Percentiles rank a stretch among this genome's conserved stretches.
Conservation (phyloP, 2,888 invertebrate genomes). For the Blastobasis lacticolella region DNA sequence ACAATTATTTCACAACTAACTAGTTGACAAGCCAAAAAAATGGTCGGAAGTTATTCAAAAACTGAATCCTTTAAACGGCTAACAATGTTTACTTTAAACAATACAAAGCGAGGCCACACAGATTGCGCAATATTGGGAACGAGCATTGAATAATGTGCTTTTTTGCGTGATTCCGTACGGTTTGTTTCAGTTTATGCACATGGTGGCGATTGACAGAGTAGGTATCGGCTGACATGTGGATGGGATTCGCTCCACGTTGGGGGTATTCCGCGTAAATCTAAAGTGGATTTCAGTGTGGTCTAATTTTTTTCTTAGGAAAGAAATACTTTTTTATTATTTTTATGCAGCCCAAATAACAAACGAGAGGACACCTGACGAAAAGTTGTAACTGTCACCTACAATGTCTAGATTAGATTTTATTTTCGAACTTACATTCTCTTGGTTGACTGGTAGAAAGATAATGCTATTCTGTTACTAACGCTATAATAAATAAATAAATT, state of each 20-base stretch:
- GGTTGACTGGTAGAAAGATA: too few relatives aligned
- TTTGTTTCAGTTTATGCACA: background rate
- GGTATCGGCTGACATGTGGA: background rate
- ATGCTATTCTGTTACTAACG: too few relatives aligned
- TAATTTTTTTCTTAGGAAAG: too few relatives aligned
- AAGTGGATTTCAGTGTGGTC: too few relatives aligned
- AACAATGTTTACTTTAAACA: conserved; percentile 45
- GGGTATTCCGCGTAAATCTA: background rate
- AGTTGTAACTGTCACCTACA: too few relatives aligned
- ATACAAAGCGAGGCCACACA: conserved; percentile 51
- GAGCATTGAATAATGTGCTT: conserved; percentile 17
- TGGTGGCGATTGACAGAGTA: background rate
- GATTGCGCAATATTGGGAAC: conserved; percentile 27
- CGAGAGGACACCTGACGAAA: too few relatives aligned
- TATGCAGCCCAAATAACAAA: too few relatives aligned
- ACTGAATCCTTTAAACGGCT: conserved; percentile 17
- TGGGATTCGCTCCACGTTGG: background rate
- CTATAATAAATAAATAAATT: too few relatives aligned
- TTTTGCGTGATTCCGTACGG: conserved; percentile 10
- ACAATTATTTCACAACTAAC: too few relatives aligned
- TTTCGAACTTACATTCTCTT: too few relatives aligned
- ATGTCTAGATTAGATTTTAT: too few relatives aligned
- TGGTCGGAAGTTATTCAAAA: conserved; percentile 22
- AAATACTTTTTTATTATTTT: too few relatives aligned
- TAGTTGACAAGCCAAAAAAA: background rate